A percentile compares a stretch with the other conserved stretches of the same genome.
Evolutionary conservation across 2,888 invertebrate species (phyloP).

Genomic region (Drosophila kuntzei): DNA sequence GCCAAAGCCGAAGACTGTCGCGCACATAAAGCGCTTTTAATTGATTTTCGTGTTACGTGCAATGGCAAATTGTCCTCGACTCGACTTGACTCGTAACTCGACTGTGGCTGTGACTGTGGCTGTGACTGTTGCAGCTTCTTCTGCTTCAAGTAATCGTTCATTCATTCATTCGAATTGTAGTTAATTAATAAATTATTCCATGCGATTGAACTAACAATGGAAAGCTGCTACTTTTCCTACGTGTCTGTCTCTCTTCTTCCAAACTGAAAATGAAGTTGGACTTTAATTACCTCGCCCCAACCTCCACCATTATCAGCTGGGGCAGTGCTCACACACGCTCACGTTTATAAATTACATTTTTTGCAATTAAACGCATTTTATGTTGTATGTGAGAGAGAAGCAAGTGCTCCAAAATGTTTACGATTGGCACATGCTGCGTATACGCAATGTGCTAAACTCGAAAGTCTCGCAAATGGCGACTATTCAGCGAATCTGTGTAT

Average conservation of each 20-base stretch:
- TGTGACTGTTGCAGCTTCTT: slow-evolving; percentile 25
- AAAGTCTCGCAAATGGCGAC: slow-evolving; percentile 58
- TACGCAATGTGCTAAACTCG: slow-evolving; percentile 57
- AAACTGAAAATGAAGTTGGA: slow-evolving; percentile 30
- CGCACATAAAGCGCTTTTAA: slow-evolving; percentile 80
- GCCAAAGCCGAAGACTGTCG: slow-evolving; percentile 65
- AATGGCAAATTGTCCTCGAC: slow-evolving; percentile 60
- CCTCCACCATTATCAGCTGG: slow-evolving; percentile 8
- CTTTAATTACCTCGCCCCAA: slow-evolving; percentile 56
- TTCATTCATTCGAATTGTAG: slow-evolving; percentile 81
- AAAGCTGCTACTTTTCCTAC: slow-evolving; percentile 48
- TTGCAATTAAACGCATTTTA: slow-evolving; percentile 77
- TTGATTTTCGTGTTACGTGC: slow-evolving; percentile 80
- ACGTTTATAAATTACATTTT: slow-evolving; percentile 50
- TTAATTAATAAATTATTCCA: slow-evolving; percentile 81
- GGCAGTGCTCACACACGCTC: slow-evolving; percentile 31
- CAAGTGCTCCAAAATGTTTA: slow-evolving; percentile 54
- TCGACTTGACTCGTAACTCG: slow-evolving; percentile 17
- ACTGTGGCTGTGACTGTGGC: slow-evolving; percentile 12
- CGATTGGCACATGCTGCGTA: slow-evolving; percentile 62
- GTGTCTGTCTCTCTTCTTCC: slow-evolving; percentile 9
- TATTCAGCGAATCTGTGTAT: slow-evolving; percentile 30
- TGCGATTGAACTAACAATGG: slow-evolving; percentile 78
- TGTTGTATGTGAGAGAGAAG: slow-evolving; percentile 40
- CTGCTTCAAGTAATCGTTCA: slow-evolving; percentile 67